Evolutionary conservation across 1,140 invertebrate genomes (phyloP).

Genomic region (Harlomillsia oculata): DNA sequence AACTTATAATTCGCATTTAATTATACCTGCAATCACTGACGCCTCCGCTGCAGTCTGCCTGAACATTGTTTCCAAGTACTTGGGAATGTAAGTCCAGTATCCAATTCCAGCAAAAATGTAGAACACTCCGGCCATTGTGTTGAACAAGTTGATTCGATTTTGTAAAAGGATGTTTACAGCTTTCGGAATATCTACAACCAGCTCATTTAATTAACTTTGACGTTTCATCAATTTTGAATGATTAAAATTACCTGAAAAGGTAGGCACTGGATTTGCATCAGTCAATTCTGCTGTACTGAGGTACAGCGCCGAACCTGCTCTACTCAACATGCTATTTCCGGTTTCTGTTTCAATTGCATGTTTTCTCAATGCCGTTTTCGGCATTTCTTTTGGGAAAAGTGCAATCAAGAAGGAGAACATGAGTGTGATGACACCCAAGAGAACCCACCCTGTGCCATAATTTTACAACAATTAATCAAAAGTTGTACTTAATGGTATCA

Average conservation of each 20-base stretch:
- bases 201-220: not conserved
- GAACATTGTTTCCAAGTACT: conserved; percentile 66
- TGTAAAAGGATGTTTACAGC: conserved; percentile 52
- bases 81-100: conserved; percentile 64
- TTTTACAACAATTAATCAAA: not conserved
- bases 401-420: conserved; percentile 51
- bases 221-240: conserved; percentile 22
- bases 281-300: conserved; percentile 3
- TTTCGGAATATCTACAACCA: conserved; percentile 37
- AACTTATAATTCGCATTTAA: not conserved
- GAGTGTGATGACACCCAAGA: conserved; percentile 53
- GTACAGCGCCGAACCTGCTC: not conserved
- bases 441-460: conserved; percentile 53
- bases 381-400: conserved; percentile 54
- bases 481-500: not conserved
- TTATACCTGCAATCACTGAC: conserved; percentile 53
- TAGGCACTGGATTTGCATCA: conserved; percentile 1
- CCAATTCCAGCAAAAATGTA: conserved; percentile 62
- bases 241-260: not conserved
- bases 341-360: conserved; percentile 41
- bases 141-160: conserved; percentile 58
- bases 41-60: conserved; percentile 59
- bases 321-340: not conserved
- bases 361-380: conserved; percentile 48
- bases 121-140: conserved; percentile 56